Evolutionary conservation across 2,797 vertebrate species (phyloP), one percentile per base, ranked within the genome.

Genomic region (Myripristis murdjan): DNA sequence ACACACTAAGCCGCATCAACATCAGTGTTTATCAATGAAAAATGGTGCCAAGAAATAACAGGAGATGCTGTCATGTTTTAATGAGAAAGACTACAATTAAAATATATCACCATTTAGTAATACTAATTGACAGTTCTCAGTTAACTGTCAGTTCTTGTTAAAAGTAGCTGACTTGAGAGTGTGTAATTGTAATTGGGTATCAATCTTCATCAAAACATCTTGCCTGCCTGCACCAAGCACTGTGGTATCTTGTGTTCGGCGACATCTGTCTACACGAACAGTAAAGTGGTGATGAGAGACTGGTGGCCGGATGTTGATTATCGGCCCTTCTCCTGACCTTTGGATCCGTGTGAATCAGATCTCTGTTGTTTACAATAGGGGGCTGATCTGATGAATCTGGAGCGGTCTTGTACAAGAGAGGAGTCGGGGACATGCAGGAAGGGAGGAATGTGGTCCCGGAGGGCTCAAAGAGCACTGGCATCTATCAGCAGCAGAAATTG

Each of bases 401-500:
- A 72, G 77, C 61, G 76, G 82, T 81, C 74, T 86, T 76, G 71
- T 79, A 60, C 74, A 70, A 82, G 83, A 44, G 2, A 59, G 53
- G 71, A 74, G 65, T 65, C 15, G 0, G 55, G 64, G 68, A 80
- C 54, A 22, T 80, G 76, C 64, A 11, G 41, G 49, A 57, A 57
- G 70, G 80, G 55, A 68, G 64, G 78, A 57, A 69, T 85, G 73
- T 76, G 64, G 64, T 90, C 88, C 82, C 83, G 12, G 47, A 73
- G 73, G 90, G 86, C 84, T 90, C 87, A 90, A 82, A 89, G 90
- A 90, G 85, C 87, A 79, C 64, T 46, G 69, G 71, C 80, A 80
- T 89, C 88, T 78, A 90, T 91, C 89, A 89, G 68, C 82, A 77
- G 64, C 71, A 86, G 82, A 92, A 86, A 92, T 90, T 91, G 91